Conservation (phyloP, 1,140 invertebrate genomes). For the Wasmannia auropunctata region DNA sequence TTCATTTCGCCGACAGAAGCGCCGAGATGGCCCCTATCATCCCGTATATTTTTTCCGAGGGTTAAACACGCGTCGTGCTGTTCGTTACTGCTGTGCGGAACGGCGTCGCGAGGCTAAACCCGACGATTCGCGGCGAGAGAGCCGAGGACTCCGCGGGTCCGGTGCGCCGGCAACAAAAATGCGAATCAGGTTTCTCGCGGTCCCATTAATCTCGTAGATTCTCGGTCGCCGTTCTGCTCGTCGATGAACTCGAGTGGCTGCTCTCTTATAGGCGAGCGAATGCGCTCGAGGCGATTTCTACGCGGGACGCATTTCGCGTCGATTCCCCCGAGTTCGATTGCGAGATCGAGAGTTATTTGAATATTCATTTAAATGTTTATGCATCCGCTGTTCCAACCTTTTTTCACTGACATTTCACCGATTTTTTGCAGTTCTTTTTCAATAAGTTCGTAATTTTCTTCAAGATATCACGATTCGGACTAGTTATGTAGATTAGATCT, state of each 20-base stretch:
- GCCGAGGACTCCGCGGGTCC: background rate
- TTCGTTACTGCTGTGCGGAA: slow-evolving; percentile 64
- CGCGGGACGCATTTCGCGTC: background rate
- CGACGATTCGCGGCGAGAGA: slow-evolving; percentile 32
- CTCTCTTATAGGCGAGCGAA: slow-evolving; percentile 28
- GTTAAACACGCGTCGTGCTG: slow-evolving; percentile 28
- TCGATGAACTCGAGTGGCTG: slow-evolving; percentile 44
- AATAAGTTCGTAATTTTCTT: background rate
- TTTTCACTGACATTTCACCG: background rate
- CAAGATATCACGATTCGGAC: background rate
- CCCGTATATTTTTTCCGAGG: slow-evolving; percentile 48
- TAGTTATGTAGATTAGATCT: background rate
- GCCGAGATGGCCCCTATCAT: slow-evolving; percentile 59
- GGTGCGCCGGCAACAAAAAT: slow-evolving; percentile 63
- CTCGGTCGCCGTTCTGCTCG: slow-evolving; percentile 48
- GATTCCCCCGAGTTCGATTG: slow-evolving; percentile 1
- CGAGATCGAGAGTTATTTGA: slow-evolving; percentile 1
- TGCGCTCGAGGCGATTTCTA: slow-evolving; percentile 22
- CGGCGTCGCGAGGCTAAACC: slow-evolving; percentile 50
- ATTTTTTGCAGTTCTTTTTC: background rate
- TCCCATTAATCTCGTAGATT: slow-evolving; percentile 71
- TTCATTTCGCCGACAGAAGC: slow-evolving; percentile 51
- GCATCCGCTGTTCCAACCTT: background rate
- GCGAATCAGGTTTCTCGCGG: slow-evolving; percentile 70
- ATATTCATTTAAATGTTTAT: slow-evolving; percentile 14